Evolutionary conservation across 2,113 vertebrate species (phyloP).

Genomic region (Ptychochromis oligacanthus): DNA sequence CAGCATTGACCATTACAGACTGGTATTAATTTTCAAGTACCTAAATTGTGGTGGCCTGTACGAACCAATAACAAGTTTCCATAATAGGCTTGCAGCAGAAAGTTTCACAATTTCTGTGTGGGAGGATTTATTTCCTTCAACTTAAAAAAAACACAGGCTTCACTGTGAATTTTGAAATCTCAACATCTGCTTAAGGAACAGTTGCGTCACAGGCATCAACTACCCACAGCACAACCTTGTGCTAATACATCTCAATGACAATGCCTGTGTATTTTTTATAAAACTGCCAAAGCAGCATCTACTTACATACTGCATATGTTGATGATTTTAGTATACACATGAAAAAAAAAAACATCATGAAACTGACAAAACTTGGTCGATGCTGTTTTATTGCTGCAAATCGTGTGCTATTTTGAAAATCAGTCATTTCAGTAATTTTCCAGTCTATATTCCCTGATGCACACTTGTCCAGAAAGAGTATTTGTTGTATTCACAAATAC

Average conservation of each 20-base stretch:
- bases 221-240: accelerated
- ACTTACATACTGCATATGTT: background rate
- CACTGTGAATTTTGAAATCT: background rate
- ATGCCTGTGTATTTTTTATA: background rate
- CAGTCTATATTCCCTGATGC: background rate
- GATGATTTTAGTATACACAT: too few relatives aligned
- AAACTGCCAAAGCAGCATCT: background rate
- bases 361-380: too few relatives aligned
- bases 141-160: background rate
- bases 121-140: background rate
- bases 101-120: background rate
- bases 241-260: background rate
- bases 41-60: background rate
- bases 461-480: background rate
- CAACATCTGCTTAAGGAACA: background rate
- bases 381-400: too few relatives aligned
- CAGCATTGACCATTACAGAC: background rate
- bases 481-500: too few relatives aligned
- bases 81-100: background rate
- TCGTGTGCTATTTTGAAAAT: background rate
- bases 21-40: background rate
- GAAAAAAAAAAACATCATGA: too few relatives aligned
- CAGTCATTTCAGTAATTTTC: background rate
- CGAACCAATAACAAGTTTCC: background rate
- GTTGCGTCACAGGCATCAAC: background rate